phyloP scores from a whole-genome alignment of 2,888 invertebrate genomes.

The Ormyrus pomaceus region DNA sequence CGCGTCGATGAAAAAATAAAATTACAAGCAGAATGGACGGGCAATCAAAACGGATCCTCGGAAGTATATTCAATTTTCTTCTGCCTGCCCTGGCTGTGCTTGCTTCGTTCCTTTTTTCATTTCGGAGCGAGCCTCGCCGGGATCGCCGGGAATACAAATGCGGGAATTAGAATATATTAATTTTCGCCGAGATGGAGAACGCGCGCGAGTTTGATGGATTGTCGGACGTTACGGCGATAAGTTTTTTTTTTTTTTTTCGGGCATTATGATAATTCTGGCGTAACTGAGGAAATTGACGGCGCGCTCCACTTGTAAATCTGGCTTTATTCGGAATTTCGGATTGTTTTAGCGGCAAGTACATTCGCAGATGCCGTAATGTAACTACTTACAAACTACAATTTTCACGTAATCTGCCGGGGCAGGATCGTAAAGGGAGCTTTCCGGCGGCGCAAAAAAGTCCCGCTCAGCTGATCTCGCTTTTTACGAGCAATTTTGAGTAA shows the following conservation, averaged over 20 bases:
- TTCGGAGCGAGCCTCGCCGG: background rate
- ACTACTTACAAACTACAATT: too few relatives aligned
- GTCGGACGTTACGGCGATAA: background rate
- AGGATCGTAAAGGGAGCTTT: too few relatives aligned
- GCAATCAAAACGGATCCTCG: conserved; percentile 54
- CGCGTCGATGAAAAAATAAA: conserved; percentile 58
- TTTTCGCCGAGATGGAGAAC: conserved; percentile 6
- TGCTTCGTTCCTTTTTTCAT: conserved; percentile 8
- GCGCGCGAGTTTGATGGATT: conserved; percentile 26
- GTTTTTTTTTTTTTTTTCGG: background rate
- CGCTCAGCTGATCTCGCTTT: too few relatives aligned
- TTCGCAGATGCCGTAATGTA: too few relatives aligned
- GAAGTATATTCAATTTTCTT: conserved; percentile 49
- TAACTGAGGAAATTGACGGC: too few relatives aligned
- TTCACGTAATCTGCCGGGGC: too few relatives aligned
- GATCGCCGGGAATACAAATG: conserved; percentile 50
- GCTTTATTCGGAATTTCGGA: too few relatives aligned
- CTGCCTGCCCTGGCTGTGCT: background rate
- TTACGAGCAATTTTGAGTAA: too few relatives aligned
- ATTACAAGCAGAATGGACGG: conserved; percentile 49
- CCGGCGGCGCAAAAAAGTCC: too few relatives aligned
- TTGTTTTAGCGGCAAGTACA: too few relatives aligned
- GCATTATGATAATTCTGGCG: too few relatives aligned
- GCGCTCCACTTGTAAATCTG: too few relatives aligned
- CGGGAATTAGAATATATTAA: conserved; percentile 52